Percentiles rank a stretch among this genome's conserved stretches.
Conservation (phyloP, 2,797 vertebrate genomes). For the Podarcis lilfordi region DNA sequence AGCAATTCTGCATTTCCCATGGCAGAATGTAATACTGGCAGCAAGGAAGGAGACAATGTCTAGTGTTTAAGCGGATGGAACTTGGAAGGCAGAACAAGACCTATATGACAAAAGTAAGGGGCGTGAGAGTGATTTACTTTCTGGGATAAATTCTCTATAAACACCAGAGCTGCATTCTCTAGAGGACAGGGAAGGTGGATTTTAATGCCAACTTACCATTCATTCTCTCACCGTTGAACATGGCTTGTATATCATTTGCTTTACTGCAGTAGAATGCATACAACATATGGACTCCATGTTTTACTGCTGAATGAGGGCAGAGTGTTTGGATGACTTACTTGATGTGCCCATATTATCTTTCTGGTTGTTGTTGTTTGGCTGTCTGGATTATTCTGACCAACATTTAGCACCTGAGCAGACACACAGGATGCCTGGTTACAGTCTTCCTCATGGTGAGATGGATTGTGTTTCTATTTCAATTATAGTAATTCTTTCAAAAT, state of each 20-base stretch:
- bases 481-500: too few relatives aligned
- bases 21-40: conserved; percentile 14
- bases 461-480: too few relatives aligned
- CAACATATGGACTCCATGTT: neutral
- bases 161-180: too few relatives aligned
- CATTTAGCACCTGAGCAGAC: too few relatives aligned
- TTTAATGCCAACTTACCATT: neutral
- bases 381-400: too few relatives aligned
- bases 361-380: too few relatives aligned
- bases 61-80: conserved; percentile 13
- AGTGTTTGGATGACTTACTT: neutral
- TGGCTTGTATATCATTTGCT: neutral
- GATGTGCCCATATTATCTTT: neutral
- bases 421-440: too few relatives aligned
- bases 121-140: neutral
- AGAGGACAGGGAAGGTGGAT: neutral
- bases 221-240: neutral
- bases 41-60: neutral
- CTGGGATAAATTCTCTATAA: neutral
- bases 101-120: neutral
- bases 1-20: conserved; percentile 2
- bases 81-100: neutral
- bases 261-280: neutral
- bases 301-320: too few relatives aligned
- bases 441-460: too few relatives aligned